These are phyloP conservation scores for Alcedo atthis DNA, from an alignment of 2,797 vertebrate species.

Conservation along the genomic window DNA sequence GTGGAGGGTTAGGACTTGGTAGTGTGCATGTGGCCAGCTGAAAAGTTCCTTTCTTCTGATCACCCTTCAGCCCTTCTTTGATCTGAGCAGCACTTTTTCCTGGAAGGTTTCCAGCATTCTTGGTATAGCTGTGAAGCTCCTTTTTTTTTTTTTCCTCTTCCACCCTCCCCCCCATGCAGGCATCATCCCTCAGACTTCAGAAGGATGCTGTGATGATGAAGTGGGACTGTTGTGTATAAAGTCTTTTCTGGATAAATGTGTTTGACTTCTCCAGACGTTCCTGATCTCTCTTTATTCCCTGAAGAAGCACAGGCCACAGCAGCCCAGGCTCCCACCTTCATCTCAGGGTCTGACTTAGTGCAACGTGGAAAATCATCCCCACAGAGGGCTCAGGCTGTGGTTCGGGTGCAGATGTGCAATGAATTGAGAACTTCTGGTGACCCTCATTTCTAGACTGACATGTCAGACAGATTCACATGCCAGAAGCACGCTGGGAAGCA, in stretches of 20 bases:
- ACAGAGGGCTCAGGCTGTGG: background rate
- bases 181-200: constrained; percentile 21
- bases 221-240: constrained; percentile 8
- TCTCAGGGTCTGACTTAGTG: background rate
- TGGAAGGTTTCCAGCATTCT: constrained; percentile 28
- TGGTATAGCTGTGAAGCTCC: background rate
- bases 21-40: background rate
- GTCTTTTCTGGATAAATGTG: background rate
- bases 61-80: constrained; percentile 28
- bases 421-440: constrained; percentile 26
- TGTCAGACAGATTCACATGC: constrained; percentile 24
- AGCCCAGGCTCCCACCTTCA: background rate
- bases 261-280: constrained; percentile 10
- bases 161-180: background rate
- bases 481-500: constrained; percentile 39
- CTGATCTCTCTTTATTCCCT: background rate
- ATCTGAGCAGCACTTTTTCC: constrained; percentile 28
- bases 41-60: constrained; percentile 36
- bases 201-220: background rate
- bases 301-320: background rate
- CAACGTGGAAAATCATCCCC: background rate
- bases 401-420: constrained; percentile 21
- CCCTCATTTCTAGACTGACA: constrained; percentile 6
- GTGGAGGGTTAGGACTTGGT: background rate
- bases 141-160: background rate